Conservation (phyloP, 1,140 invertebrate species). For the Onthophagus taurus region DNA sequence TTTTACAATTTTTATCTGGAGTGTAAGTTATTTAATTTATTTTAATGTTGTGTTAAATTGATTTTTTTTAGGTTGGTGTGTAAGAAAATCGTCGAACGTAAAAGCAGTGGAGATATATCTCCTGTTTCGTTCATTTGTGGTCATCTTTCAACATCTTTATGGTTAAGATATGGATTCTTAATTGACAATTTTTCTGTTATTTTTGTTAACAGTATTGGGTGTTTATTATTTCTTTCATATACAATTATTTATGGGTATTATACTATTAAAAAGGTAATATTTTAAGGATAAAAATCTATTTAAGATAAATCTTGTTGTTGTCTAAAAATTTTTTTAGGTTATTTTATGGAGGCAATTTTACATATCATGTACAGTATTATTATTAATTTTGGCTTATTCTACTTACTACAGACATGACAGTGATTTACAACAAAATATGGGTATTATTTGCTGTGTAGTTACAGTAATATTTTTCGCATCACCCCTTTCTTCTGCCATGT, state of each 20-base stretch:
- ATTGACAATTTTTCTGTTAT: slow-evolving; percentile 55
- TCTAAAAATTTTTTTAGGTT: slow-evolving; percentile 17
- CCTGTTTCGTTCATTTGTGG: slow-evolving; percentile 65
- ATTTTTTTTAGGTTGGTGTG: slow-evolving; percentile 53
- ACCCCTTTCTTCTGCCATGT: slow-evolving; percentile 62
- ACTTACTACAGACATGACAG: background rate
- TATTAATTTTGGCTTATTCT: slow-evolving; percentile 2
- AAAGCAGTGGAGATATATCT: slow-evolving; percentile 58
- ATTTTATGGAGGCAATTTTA: slow-evolving; percentile 21
- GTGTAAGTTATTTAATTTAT: slow-evolving; percentile 41
- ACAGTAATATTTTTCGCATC: slow-evolving; percentile 71
- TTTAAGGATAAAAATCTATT: too few species aligned
- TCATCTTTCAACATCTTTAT: slow-evolving; percentile 58
- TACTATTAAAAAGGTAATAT: slow-evolving; percentile 51
- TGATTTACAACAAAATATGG: slow-evolving; percentile 28
- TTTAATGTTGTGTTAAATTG: slow-evolving; percentile 18
- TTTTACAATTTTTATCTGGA: slow-evolving; percentile 60
- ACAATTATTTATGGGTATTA: slow-evolving; percentile 51
- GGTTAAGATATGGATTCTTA: slow-evolving; percentile 59
- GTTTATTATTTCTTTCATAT: slow-evolving; percentile 54
- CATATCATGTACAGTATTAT: slow-evolving; percentile 15
- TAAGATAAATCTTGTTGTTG: slow-evolving; percentile 6
- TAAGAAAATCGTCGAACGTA: slow-evolving; percentile 53
- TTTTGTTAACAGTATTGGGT: slow-evolving; percentile 58
- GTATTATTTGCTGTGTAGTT: slow-evolving; percentile 54